Evolutionary conservation across 1,140 invertebrate genomes (phyloP), one percentile per base, ranked within the genome.

Genomic region (Gryllus bimaculatus): DNA sequence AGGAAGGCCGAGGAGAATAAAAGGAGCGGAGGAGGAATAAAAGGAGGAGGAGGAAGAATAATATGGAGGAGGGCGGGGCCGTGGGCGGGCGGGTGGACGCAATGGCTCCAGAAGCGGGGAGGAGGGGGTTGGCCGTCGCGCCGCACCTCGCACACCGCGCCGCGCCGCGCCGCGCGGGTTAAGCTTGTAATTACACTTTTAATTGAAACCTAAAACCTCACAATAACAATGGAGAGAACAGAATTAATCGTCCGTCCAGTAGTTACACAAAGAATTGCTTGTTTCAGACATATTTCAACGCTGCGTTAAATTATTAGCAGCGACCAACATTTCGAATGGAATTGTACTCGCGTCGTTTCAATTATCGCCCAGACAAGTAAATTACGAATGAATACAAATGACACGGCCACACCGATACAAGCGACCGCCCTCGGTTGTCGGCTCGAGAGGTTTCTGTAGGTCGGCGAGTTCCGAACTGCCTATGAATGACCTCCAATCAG

Each of bases 121-220:
- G 54, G 10, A 7, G 10, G 54, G 1, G 2, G 54, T 7, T 10
- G 18, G 54, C 54, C 10, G 54, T 10, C 54, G 54, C 7, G 54
- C 54, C 7, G 10, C 54, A 66, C 10, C 10, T 66, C 54, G 18
- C 54, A 2, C 54, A 10, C 54, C 54, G 54, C 54, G 54, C 49
- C 49, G 8, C 49, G 8, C 49, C 8, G 8, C 49, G 15, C 54
- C 7, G 10, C 10, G 10, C 54, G 54, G 54, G 54, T 66, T 66
- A 66, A 66, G 54, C 54, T 66, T 66, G 54, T 66, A 66, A 66
- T 66, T 66, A 66, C 54, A 66, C 54, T 66, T 66, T 66, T 66
- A 66, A 66, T 66, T 66, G 54, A 66, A 66, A 66, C 54, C 54
- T 66, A 66, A 66, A 66, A 66, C 54, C 54, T 66, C 54, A 66